Evolutionary conservation across 2,888 invertebrate species (phyloP).

Genomic region (Ceratothoa steindachneri): DNA sequence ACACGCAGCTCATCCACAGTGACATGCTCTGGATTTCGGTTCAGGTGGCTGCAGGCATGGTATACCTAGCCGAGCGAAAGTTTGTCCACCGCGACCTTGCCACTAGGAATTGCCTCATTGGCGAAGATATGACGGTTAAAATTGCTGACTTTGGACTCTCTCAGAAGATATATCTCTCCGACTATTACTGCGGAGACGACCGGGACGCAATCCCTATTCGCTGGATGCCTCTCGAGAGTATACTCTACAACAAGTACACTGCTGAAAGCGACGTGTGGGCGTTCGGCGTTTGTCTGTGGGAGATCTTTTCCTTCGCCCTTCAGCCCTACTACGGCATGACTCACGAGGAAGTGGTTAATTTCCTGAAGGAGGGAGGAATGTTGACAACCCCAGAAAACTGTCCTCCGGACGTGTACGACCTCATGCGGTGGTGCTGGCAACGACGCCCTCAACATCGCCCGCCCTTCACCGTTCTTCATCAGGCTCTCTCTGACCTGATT

Average conservation of each 20-base stretch:
- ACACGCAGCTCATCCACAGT: conserved; percentile 65
- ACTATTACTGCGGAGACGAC: conserved; percentile 69
- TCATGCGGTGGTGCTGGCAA: conserved; percentile 93
- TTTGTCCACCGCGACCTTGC: conserved; percentile 95
- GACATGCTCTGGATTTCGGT: conserved; percentile 80
- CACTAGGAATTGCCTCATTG: conserved; percentile 89
- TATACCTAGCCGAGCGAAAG: conserved; percentile 85
- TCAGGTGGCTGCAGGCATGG: conserved; percentile 92
- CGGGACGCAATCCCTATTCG: conserved; percentile 93
- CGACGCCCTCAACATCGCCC: conserved; percentile 79
- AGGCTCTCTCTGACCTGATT: conserved; percentile 52
- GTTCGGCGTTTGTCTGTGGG: conserved; percentile 93
- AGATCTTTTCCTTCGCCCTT: conserved; percentile 90
- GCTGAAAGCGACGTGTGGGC: conserved; percentile 97
- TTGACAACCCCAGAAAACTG: conserved; percentile 86
- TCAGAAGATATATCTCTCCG: conserved; percentile 78
- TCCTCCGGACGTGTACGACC: conserved; percentile 72
- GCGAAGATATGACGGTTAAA: conserved; percentile 89
- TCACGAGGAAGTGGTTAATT: conserved; percentile 89
- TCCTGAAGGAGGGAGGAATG: conserved; percentile 87
- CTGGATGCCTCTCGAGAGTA: conserved; percentile 97
- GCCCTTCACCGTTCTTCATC: conserved; percentile 60
- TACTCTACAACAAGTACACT: conserved; percentile 92
- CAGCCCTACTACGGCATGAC: conserved; percentile 97
- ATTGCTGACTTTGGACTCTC: conserved; percentile 96